Conservation (phyloP, 2,113 vertebrate species). For the Rhynchomys soricoides region DNA sequence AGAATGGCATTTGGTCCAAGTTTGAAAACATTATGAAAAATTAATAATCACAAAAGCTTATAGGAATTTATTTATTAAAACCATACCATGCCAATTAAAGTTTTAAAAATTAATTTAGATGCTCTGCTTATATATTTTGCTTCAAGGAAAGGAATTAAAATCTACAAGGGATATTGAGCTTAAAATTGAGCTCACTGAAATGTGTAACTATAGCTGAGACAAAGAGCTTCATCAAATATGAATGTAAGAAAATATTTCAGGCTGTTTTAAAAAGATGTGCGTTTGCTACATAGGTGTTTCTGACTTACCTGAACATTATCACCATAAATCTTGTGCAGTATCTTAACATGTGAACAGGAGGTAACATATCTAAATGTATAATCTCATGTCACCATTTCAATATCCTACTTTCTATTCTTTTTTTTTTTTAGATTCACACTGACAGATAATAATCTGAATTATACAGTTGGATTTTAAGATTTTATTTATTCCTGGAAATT, state of each 20-base stretch:
- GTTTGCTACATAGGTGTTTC: background rate
- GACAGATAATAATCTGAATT: slow-evolving; percentile 1
- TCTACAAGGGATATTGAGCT: slow-evolving; percentile 16
- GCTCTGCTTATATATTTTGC: slow-evolving; percentile 28
- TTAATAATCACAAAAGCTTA: slow-evolving; percentile 24
- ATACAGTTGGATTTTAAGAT: background rate
- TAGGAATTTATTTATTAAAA: slow-evolving; percentile 55
- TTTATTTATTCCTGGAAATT: slow-evolving; percentile 22
- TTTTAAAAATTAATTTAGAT: slow-evolving; percentile 27
- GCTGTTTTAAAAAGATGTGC: slow-evolving; percentile 44
- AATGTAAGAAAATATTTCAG: background rate
- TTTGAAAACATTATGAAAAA: slow-evolving; percentile 53
- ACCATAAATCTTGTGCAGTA: slow-evolving; percentile 16
- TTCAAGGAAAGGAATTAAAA: slow-evolving; percentile 14
- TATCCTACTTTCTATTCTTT: background rate
- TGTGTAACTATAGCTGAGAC: slow-evolving; percentile 9
- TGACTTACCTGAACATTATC: background rate
- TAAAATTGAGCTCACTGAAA: slow-evolving; percentile 48
- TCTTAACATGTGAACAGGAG: slow-evolving; percentile 32
- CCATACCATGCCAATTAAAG: background rate
- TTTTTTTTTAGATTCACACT: slow-evolving; percentile 49
- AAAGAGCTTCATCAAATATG: background rate
- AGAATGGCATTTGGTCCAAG: slow-evolving; percentile 22
- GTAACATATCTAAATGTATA: background rate
- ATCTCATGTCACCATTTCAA: slow-evolving; percentile 7